Evolutionary conservation across 2,797 vertebrate genomes (phyloP), one percentile per base, ranked within the genome.

Genomic region (Coendou prehensilis): DNA sequence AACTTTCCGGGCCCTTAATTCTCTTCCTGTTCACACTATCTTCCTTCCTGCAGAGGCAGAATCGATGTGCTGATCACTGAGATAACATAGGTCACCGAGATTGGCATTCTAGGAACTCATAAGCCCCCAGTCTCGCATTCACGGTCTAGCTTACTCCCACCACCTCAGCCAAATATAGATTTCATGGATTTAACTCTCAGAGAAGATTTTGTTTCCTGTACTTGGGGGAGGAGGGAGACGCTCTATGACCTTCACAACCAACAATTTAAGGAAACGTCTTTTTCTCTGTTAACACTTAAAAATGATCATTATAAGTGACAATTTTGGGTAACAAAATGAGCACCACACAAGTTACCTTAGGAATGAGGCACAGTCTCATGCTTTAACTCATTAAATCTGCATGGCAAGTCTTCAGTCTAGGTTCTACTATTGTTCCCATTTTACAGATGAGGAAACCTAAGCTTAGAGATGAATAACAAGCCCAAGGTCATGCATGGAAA

Each of bases 191-290:
- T 85, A 94, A 69, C 20, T 67, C 67, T 82, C 87, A 20, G 84
- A 91, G n/a, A 94, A 73, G 64, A 85, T 3, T n/a, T 28, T 50
- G 9, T 93, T 57, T 91, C 59, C 75, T n/a, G 0, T 64, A 56
- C 82, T 82, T 71, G 23, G 33, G 33, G 57, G 47, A 50, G 20
- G 20, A 90, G n/a, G 9, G 41, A 78, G n/a, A 63, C 41, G 63
- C 47, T 63, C 33, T 22, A 57, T 50, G 33, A 91, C 18, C 14
- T 41, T 88, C 50, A 37, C 52, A 90, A 52, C 45, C n/a, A 52
- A 78, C 64, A 81, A 26, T 73, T 88, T 97, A 93, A 91, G 80
- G 50, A 95, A 88, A 30, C 93, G 33, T 89, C 54, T 5, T 37
- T 95, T 59, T 82, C 14, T 94, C 5, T 83, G 47, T 15, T 79